Evolutionary conservation across 2,797 vertebrate species (phyloP).

Genomic region (Chiropotes sagulatus): DNA sequence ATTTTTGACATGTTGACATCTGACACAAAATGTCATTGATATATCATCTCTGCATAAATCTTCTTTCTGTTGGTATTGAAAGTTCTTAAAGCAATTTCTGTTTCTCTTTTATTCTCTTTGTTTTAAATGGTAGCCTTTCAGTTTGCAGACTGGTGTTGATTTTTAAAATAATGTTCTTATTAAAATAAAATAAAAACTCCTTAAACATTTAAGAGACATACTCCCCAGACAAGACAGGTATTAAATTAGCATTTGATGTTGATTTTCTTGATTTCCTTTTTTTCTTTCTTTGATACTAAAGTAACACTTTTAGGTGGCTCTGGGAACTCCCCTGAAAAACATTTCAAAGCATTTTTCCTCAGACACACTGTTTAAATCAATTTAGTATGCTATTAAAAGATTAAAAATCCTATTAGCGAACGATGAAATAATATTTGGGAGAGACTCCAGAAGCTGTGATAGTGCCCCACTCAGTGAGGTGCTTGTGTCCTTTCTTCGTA

Average conservation of each 20-base stretch:
- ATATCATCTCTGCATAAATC: conserved; percentile 32
- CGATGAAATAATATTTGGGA: neutral
- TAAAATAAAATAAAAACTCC: conserved; percentile 26
- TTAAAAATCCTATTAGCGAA: neutral
- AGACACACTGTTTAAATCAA: neutral
- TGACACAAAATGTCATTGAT: conserved; percentile 60
- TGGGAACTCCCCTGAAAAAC: neutral
- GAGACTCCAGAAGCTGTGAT: neutral
- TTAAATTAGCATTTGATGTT: neutral
- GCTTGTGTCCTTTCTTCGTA: neutral
- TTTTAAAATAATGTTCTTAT: conserved; percentile 39
- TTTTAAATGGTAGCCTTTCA: neutral
- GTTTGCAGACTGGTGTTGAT: neutral
- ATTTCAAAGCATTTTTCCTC: neutral
- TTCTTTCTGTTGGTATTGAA: conserved; percentile 20
- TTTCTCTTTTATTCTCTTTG: conserved; percentile 34
- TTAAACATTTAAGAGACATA: neutral
- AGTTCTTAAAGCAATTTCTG: conserved; percentile 44
- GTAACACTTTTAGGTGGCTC: neutral
- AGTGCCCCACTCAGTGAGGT: neutral
- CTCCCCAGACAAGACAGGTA: neutral
- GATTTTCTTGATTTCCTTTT: neutral
- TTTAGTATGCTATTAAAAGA: neutral
- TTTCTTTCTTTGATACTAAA: neutral
- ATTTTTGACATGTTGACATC: conserved; percentile 58